Evolutionary conservation across 2,797 vertebrate genomes (phyloP), one percentile per base, ranked within the genome.

Genomic region (Sebastes iracundus): DNA sequence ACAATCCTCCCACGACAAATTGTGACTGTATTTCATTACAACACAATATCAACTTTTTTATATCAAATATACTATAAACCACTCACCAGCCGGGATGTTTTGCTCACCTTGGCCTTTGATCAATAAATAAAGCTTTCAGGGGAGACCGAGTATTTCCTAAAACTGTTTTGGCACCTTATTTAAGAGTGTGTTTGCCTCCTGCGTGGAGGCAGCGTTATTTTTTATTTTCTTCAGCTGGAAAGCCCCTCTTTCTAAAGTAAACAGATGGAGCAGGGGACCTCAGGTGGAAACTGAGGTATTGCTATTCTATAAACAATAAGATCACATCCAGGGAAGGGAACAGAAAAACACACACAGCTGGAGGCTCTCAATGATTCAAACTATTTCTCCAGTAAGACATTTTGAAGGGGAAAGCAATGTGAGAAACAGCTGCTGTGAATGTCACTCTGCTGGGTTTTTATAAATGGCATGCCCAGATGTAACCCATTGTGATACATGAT

Each of bases 271-370:
- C 23, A 16, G 0, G 68, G 79, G 88, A 89, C 90, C 88, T 82
- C 93, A 92, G 89, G 90, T 91, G 91, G 87, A 90, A 77, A 14
- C 49, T 32, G 77, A 68, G 55, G 61, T 68, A 52, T 80, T 89
- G 86, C 83, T 91, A 76, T 87, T 86, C 62, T 83, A 76, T 81
- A 87, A 91, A 92, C 85, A 93, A 86, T 84, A 80, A 75, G 75
- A 86, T 88, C 30, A 68, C 68, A 80, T 32, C 56, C 53, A 68
- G 79, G 42, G 55, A 84, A 65, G 55, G 53, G 16, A 27, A 42
- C 38, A 30, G 52, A 66, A 69, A 53, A 22, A 61, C 38, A 64
- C 53, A 59, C 70, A 61, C 60, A 69, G 79, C 84, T 90, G 80
- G 65, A 83, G 84, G 75, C 75, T 80, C 63, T 72, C 65, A n/a